Base-by-base conservation (phyloP, 2,888 invertebrate species). In the Napeogenes inachia region DNA sequence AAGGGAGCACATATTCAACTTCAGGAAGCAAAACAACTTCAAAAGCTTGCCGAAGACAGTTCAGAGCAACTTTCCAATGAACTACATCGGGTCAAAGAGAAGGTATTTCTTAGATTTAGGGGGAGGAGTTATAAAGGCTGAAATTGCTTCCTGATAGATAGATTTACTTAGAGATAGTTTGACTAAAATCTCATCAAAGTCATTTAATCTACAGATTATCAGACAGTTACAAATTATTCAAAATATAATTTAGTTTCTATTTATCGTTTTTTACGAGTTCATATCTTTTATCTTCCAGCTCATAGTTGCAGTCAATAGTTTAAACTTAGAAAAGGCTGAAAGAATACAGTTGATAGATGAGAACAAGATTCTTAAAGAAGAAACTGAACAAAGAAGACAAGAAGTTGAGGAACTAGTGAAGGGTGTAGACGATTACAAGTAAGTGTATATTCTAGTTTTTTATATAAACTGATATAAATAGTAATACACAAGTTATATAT, bases 1-100 rank as follows among this genome's bases (percentile, higher is more conserved):
- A 87, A 87, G 70, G 85, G 85, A 1, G 82, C 89, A 0, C 87
- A 88, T 62, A 84, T 87, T 10, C 88, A 89, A 64, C 66, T 89
- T 50, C 85, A 86, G 61, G 88, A 89, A 59, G 88, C 89, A 0
- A 84, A 80, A 55, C 84, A 89, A 60, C 70, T 89, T 61, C 89
- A 89, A 64, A 77, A 75, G 6, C 65, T 89, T 13, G 87, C 88
- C 0, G 89, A 89, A 63, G 87, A 88, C 0, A 85, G 74, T 59
- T 76, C 87, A 0, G 76, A 75, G 10, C 84, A 88, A 50, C 73
- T 88, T 1, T 81, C 84, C 0, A 75, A 65, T 59, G 89, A 89
- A 70, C 62, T 89, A 46, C 78, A 82, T 13, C 73, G 80, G 54
- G 83, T 87, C 3, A 87, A 87, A 59, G 89, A 89, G 70, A 88